These are phyloP conservation scores for Aelia acuminata DNA, from an alignment of 2,888 invertebrate genomes.

Conservation along the genomic window DNA sequence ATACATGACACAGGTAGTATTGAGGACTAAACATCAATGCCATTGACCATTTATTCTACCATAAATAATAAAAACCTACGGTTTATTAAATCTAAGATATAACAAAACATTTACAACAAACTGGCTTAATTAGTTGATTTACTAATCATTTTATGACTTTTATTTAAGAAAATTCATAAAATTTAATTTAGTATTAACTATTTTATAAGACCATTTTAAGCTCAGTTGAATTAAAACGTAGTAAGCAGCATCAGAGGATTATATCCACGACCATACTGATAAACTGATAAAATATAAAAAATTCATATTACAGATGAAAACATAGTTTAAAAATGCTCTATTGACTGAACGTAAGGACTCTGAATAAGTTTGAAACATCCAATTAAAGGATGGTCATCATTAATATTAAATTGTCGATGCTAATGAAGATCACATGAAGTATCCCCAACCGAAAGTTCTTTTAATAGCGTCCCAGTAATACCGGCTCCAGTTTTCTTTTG, in stretches of 20 bases:
- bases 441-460: constrained; percentile 90
- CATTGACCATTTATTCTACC: background rate
- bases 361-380: background rate
- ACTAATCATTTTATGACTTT: background rate
- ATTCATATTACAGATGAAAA: background rate
- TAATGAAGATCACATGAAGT: constrained; percentile 64
- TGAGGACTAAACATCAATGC: background rate
- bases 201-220: background rate
- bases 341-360: background rate
- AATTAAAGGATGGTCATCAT: background rate
- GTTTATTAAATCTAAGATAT: background rate
- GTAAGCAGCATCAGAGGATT: background rate
- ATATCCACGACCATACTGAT: background rate
- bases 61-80: background rate
- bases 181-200: background rate
- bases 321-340: background rate
- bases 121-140: background rate
- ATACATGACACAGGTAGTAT: background rate
- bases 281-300: constrained; percentile 30
- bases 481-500: constrained; percentile 90
- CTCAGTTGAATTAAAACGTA: background rate
- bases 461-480: constrained; percentile 97
- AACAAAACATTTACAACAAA: constrained; percentile 22
- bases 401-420: background rate
- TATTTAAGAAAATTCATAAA: background rate